Percentiles rank a stretch among this genome's conserved stretches.
phyloP scores from a whole-genome alignment of 1,140 invertebrate species.

The Diabrotica undecimpunctata region DNA sequence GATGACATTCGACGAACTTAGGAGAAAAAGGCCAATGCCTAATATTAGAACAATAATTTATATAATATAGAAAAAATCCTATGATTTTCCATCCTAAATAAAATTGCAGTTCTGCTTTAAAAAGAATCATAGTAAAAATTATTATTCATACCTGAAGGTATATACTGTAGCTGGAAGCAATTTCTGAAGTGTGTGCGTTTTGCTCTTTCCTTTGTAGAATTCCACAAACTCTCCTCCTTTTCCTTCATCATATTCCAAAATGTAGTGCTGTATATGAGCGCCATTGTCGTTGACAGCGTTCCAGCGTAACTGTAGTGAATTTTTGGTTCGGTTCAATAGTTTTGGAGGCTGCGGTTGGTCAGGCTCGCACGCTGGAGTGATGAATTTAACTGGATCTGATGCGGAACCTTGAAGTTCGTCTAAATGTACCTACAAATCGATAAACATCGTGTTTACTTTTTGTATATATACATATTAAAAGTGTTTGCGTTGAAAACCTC shows the following conservation, averaged over 20 bases:
- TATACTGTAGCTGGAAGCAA: slow-evolving; percentile 70
- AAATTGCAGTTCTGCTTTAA: too few relatives aligned
- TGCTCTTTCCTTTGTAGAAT: slow-evolving; percentile 61
- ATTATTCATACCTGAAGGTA: slow-evolving; percentile 52
- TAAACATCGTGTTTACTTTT: too few relatives aligned
- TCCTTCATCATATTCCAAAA: slow-evolving; percentile 76
- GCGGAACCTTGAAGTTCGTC: slow-evolving; percentile 52
- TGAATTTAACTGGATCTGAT: slow-evolving; percentile 54
- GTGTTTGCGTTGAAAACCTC: too few relatives aligned
- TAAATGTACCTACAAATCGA: slow-evolving; percentile 45
- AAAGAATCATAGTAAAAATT: too few relatives aligned
- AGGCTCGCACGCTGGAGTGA: slow-evolving; percentile 65
- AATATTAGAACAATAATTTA: too few relatives aligned
- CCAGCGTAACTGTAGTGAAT: slow-evolving; percentile 61
- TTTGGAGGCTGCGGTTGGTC: slow-evolving; percentile 59
- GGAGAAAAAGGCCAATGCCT: too few relatives aligned
- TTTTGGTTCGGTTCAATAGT: slow-evolving; percentile 56
- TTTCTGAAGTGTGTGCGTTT: slow-evolving; percentile 67
- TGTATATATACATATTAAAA: too few relatives aligned
- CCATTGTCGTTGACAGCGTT: slow-evolving; percentile 72
- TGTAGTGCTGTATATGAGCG: slow-evolving; percentile 69
- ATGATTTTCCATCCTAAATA: too few relatives aligned
- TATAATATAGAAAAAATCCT: too few relatives aligned
- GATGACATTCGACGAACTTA: too few relatives aligned
- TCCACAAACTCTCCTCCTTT: slow-evolving; percentile 65